Percentiles rank a stretch among this genome's conserved stretches.
These are phyloP conservation scores for Thalassarche chlororhynchos DNA, from an alignment of 2,113 vertebrate species.

Conservation along the genomic window DNA sequence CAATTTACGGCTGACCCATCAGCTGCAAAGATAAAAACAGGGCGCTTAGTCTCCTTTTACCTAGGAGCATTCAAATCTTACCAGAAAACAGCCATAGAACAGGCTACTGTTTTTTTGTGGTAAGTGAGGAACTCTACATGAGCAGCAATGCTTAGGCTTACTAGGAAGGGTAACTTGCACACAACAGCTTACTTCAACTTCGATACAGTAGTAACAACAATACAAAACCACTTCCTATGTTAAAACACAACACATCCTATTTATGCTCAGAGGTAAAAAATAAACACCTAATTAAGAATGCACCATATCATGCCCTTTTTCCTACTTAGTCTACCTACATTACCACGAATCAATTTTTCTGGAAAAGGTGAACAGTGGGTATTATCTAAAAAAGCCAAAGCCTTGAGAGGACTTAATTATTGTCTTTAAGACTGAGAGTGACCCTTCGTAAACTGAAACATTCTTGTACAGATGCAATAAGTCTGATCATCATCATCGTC, in stretches of 20 bases:
- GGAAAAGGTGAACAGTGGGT: neutral
- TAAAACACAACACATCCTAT: neutral
- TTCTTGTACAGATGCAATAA: neutral
- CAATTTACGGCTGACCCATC: rapidly evolving
- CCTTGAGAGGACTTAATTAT: neutral
- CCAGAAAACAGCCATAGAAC: neutral
- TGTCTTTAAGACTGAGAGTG: neutral
- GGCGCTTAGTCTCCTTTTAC: neutral
- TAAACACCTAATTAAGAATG: neutral
- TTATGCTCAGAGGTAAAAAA: neutral
- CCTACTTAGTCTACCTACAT: neutral
- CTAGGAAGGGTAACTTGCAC: neutral
- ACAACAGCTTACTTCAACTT: neutral
- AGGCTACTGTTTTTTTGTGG: neutral
- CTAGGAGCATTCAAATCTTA: no score
- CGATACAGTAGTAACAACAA: neutral
- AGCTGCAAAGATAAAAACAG: neutral
- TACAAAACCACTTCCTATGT: neutral
- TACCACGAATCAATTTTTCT: neutral
- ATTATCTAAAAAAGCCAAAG: neutral
- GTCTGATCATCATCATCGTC: neutral
- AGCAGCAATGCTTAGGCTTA: neutral
- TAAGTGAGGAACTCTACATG: neutral
- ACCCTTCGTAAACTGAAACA: neutral
- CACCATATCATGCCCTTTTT: neutral